phyloP scores from a whole-genome alignment of 2,797 vertebrate species.

The Lepilemur ruficaudatus region DNA sequence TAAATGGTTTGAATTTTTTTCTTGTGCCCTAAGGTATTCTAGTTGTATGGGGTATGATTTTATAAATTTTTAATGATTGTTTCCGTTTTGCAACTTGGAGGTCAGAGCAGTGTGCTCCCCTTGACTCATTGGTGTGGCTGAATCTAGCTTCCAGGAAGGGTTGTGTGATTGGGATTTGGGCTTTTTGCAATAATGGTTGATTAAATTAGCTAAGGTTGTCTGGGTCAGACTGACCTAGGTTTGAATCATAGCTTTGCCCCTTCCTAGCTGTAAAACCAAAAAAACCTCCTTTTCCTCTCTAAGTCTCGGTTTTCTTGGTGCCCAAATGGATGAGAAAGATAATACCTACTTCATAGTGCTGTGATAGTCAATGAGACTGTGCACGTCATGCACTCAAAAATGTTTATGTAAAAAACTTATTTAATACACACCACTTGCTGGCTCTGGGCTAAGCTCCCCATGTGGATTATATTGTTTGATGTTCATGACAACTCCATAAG shows the following conservation, averaged over 20 bases:
- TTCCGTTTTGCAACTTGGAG: slow-evolving; percentile 16
- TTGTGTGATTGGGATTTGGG: neutral
- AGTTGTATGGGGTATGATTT: neutral
- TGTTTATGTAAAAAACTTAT: neutral
- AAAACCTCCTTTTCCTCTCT: neutral
- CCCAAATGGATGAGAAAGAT: neutral
- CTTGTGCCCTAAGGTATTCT: neutral
- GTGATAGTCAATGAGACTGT: neutral
- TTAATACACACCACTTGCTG: neutral
- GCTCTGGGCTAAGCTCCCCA: neutral
- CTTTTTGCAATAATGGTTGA: neutral
- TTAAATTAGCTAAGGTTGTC: slow-evolving; percentile 3
- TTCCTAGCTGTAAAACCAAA: neutral
- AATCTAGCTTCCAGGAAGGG: neutral
- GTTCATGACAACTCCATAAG: neutral
- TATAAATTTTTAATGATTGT: neutral
- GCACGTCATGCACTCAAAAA: neutral
- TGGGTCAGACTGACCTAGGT: neutral
- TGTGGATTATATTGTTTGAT: neutral
- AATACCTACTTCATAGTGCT: neutral
- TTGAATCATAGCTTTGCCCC: neutral
- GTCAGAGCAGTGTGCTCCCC: neutral
- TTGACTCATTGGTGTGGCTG: neutral
- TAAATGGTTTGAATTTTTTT: neutral
- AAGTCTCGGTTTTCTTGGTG: neutral